Conservation (phyloP, 2,113 vertebrate species). For the Numida meleagris region DNA sequence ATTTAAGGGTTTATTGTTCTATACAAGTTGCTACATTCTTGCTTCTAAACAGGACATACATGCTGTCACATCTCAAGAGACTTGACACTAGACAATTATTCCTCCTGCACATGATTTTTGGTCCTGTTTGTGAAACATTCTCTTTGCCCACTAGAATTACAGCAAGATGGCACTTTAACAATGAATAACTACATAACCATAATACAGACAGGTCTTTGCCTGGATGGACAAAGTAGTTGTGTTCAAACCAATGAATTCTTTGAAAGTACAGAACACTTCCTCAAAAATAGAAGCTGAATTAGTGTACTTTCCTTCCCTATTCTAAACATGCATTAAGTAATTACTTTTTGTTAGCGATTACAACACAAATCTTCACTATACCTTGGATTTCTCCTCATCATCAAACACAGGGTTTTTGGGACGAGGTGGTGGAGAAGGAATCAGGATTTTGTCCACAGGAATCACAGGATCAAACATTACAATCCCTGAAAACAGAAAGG, state of each 20-base stretch:
- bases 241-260: neutral
- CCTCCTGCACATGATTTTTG: neutral
- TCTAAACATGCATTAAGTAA: neutral
- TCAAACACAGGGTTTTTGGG: slow-evolving; percentile 95
- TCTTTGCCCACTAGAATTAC: neutral
- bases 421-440: slow-evolving; percentile 85
- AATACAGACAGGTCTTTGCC: neutral
- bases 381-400: slow-evolving; percentile 93
- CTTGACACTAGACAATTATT: neutral
- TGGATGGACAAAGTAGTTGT: neutral
- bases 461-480: slow-evolving; percentile 87
- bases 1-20: neutral
- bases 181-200: neutral
- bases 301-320: neutral
- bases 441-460: slow-evolving; percentile 85
- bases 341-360: neutral
- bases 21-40: neutral
- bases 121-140: neutral
- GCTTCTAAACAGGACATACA: neutral
- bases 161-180: neutral
- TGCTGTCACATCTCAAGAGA: neutral
- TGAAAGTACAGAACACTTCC: neutral
- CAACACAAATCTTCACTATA: slow-evolving; percentile 29
- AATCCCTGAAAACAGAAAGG: slow-evolving; percentile 80
- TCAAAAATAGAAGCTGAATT: neutral